Conservation (phyloP, 2,888 invertebrate species). For the Scrobipalpa costella region DNA sequence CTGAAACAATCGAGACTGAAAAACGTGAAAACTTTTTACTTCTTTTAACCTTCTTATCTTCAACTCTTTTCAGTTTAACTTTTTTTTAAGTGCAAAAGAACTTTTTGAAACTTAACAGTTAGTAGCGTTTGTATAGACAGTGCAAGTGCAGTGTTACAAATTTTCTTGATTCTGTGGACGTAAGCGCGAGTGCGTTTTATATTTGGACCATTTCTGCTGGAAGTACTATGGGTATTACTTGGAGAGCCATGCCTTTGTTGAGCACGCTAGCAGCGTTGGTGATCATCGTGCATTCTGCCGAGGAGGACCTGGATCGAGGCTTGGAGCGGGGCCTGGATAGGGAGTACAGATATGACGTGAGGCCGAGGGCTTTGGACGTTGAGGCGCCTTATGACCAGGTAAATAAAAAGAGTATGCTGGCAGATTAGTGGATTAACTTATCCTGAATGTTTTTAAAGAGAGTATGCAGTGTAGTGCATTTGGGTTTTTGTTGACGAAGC, state of each 20-base stretch:
- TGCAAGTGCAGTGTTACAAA: background rate
- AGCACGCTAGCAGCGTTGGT: conserved; percentile 76
- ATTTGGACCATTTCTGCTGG: conserved; percentile 35
- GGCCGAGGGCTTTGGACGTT: conserved; percentile 57
- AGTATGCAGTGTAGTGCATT: no score
- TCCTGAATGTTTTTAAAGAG: no score
- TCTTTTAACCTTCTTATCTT: conserved; percentile 47
- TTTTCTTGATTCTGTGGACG: conserved; percentile 37
- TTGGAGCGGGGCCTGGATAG: conserved; percentile 40
- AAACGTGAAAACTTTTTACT: conserved; percentile 44
- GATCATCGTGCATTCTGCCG: conserved; percentile 71
- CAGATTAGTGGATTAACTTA: background rate
- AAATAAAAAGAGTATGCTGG: conserved; percentile 26
- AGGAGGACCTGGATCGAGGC: conserved; percentile 51
- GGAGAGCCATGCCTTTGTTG: conserved; percentile 69
- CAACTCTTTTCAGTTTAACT: conserved; percentile 40
- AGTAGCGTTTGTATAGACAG: no score
- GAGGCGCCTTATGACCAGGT: conserved; percentile 64
- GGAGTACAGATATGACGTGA: conserved; percentile 55
- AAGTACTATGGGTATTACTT: conserved; percentile 73
- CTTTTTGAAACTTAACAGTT: conserved; percentile 27
- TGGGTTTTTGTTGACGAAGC: no score
- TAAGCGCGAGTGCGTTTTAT: conserved; percentile 36
- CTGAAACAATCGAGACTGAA: conserved; percentile 39
- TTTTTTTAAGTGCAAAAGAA: conserved; percentile 31